Evolutionary conservation across 2,797 vertebrate genomes (phyloP), one percentile per base, ranked within the genome.

Genomic region (Selene dorsalis): DNA sequence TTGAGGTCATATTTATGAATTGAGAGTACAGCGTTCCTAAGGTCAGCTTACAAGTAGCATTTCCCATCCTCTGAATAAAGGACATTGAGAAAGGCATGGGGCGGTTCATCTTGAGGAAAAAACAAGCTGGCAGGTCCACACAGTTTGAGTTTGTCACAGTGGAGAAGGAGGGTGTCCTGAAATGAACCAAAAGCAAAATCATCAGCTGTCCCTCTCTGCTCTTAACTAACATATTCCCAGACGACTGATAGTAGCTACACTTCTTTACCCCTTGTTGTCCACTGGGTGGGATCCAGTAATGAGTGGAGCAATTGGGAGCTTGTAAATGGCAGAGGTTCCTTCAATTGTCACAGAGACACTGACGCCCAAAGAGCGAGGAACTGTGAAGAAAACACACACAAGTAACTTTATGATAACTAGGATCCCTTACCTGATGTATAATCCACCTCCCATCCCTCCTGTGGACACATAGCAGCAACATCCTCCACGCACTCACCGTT

Each of bases 251-350:
- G 71, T 13, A 43, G 13, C 2, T 14, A 28, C 12, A 12, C n/a
- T 41, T 22, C 57, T 73, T 64, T 93, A 98, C 98, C 98, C 98
- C 89, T 99, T 99, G 93, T 96, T 99, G 91, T 99, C 98, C 50
- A 97, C 96, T 0, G 98, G 96, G 82, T 99, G 98, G 41, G 98
- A 98, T 75, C 98, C 98, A 80, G 97, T 97, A 89, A 99, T 98
- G 72, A 99, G 95, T 0, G 98, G 98, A 22, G 97, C 97, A 22
- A 99, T 99, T 5, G 98, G 98, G 14, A 99, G 96, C 88, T 99
- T 99, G 92, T 97, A 97, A 87, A 97, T 94, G 0, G 95, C 89
- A 26, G 96, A 92, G 3, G 96, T 98, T 77, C 97, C 98, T 87
- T 99, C 98, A 0, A 99, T 96, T 1, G 97, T 98, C 73, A 99